A percentile compares a stretch with the other conserved stretches of the same genome.
Conservation (phyloP, 2,797 vertebrate genomes). For the Aplochiton taeniatus region DNA sequence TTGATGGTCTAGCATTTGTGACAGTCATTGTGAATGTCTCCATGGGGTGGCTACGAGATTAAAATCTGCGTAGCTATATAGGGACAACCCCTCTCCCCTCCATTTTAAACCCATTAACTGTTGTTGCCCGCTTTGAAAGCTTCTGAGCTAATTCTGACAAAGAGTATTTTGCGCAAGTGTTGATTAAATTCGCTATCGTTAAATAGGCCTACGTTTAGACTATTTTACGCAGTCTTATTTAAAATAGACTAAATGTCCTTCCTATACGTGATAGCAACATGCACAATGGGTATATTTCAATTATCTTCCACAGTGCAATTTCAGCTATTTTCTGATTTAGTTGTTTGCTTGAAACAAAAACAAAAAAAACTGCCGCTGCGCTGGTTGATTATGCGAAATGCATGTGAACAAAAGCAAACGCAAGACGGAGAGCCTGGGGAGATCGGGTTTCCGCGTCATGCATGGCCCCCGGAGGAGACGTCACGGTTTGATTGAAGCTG, state of each 20-base stretch:
- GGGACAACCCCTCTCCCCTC: conserved; percentile 38
- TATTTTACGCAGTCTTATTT: no score
- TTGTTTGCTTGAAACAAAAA: conserved; percentile 55
- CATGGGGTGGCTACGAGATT: conserved; percentile 23
- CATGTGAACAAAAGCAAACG: conserved; percentile 72
- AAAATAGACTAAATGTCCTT: no score
- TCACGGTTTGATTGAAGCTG: conserved; percentile 83
- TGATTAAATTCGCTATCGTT: conserved; percentile 37
- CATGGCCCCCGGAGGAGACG: conserved; percentile 79
- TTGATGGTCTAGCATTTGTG: conserved; percentile 39
- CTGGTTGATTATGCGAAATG: conserved; percentile 59
- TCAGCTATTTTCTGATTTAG: background rate
- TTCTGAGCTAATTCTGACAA: conserved; percentile 51
- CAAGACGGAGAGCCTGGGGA: conserved; percentile 62
- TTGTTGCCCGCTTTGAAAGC: conserved; percentile 54
- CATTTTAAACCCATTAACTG: conserved; percentile 65
- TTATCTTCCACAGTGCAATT: background rate
- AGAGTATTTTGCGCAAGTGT: conserved; percentile 42
- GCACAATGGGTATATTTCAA: no score
- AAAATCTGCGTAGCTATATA: conserved; percentile 33
- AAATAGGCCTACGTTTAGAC: no score
- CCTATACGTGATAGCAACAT: no score
- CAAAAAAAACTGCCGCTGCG: conserved; percentile 54
- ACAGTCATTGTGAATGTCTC: conserved; percentile 46
- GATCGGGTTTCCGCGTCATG: conserved; percentile 78